Base-by-base conservation (phyloP, 2,888 invertebrate genomes). In the Hydriomena furcata region DNA sequence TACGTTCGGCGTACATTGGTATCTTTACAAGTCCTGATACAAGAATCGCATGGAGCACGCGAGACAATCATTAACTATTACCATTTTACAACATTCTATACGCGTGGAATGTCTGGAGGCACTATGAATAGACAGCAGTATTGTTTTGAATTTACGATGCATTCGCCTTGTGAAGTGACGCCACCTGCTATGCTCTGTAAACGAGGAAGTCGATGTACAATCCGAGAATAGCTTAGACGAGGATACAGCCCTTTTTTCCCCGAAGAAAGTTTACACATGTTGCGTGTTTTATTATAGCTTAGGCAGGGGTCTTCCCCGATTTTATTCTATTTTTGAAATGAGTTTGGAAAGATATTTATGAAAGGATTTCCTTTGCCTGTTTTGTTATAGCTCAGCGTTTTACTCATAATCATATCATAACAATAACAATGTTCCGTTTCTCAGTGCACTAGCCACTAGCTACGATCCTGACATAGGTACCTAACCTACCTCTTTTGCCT, bases 91-190 rank as follows among this genome's bases (percentile, higher is more conserved):
- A 58, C 50, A 46, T 43, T 60, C 63, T 54, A 50, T 46, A 49
- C 42, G 20, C 34, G 30, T 35, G 58, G 54, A 48, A 67, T 63
- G 53, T 58, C 52, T 55, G 44, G 45, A 45, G 20, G 37, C 7
- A 38, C 55, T 62, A 59, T 53, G 54, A 60, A 63, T 58, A 60
- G 73, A 56, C 52, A 21, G 44, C 59, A 52, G 60, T 71, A 64
- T 68, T 71, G 66, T 59, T 55, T 64, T 49, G 42, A 55, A 51
- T 66, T 62, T 49, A 63, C 57, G 61, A 42, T 44, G 42, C 46
- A 52, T 43, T 17, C 48, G 49, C 32, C 40, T 4, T 17, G 17
- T 17, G 17, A 37, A 37, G 41, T 55, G 52, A 58, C 58, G 60
- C 65, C 62, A 62, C 46, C 61, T 60, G 64, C 53, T 58, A 13